These are phyloP conservation scores for Nothocercus nigrocapillus DNA, from an alignment of 2,113 vertebrate genomes.

Conservation along the genomic window DNA sequence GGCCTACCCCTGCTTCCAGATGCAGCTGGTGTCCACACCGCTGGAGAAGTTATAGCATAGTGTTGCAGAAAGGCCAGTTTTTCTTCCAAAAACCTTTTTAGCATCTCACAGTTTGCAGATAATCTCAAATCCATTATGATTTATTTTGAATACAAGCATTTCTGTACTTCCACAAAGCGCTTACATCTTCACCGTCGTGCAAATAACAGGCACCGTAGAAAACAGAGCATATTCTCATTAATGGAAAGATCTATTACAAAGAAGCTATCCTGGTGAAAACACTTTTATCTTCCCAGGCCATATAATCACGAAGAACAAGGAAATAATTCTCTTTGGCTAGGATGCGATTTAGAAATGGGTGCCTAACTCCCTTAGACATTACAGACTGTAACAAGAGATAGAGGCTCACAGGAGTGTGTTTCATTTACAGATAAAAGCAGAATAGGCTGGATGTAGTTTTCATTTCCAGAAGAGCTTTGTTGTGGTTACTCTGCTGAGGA, in stretches of 20 bases:
- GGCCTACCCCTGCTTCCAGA: not conserved
- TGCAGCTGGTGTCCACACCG: not conserved
- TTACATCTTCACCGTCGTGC: not conserved
- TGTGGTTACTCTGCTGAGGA: slow-evolving; percentile 39
- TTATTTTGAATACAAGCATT: slow-evolving; percentile 9
- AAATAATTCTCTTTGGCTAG: slow-evolving; percentile 41
- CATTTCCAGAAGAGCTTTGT: slow-evolving; percentile 55
- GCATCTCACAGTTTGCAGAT: not conserved
- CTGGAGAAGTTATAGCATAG: not conserved
- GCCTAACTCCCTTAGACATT: slow-evolving; percentile 49
- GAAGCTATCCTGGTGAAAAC: slow-evolving; percentile 18
- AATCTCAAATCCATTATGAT: not conserved
- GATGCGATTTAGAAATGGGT: slow-evolving; percentile 12
- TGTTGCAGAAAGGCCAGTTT: not conserved
- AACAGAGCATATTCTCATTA: not conserved
- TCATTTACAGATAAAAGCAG: slow-evolving; percentile 58
- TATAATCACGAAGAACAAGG: slow-evolving; percentile 37
- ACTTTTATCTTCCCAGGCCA: slow-evolving; percentile 40
- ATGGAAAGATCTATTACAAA: slow-evolving; percentile 28
- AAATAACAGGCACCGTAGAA: not conserved
- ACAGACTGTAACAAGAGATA: slow-evolving; percentile 32
- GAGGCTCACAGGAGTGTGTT: slow-evolving; percentile 11
- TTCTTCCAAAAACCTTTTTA: slow-evolving; percentile 1
- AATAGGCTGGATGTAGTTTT: slow-evolving; percentile 46
- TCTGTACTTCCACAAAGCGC: not conserved